Conservation (phyloP, 2,797 vertebrate genomes). For the Argya squamiceps region DNA sequence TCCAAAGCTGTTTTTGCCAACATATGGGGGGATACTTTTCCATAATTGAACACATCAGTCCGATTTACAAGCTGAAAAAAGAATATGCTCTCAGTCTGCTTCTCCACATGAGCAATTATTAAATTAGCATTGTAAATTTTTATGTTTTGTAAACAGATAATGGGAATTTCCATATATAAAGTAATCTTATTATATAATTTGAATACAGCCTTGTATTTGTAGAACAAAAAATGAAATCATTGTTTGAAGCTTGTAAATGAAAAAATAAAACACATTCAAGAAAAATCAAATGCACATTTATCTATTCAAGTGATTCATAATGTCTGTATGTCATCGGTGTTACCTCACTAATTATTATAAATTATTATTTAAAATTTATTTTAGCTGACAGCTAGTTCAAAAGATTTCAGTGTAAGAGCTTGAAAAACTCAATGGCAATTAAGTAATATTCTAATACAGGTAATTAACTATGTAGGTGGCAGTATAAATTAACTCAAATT, state of each 20-base stretch:
- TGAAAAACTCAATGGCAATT: conserved; percentile 22
- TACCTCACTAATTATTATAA: not conserved
- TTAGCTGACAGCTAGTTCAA: conserved; percentile 9
- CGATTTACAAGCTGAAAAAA: conserved; percentile 25
- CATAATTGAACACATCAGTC: conserved; percentile 17
- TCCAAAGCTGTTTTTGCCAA: not conserved
- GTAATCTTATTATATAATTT: not conserved
- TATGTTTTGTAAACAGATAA: conserved; percentile 27
- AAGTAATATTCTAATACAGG: conserved; percentile 9
- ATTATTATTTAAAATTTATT: conserved; percentile 16
- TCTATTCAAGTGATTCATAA: not conserved
- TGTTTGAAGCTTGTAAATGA: not conserved
- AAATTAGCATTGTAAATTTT: conserved; percentile 37
- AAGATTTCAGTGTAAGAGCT: conserved; percentile 14
- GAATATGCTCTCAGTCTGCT: not conserved
- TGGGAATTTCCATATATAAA: not conserved
- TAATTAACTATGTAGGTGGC: conserved; percentile 21
- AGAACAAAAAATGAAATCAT: not conserved
- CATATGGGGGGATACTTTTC: not conserved
- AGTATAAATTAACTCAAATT: not conserved
- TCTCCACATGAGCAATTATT: conserved; percentile 18
- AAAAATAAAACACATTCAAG: not conserved
- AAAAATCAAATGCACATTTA: not conserved
- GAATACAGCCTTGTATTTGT: not conserved
- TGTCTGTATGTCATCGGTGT: not conserved